Evolutionary conservation across 2,888 invertebrate species (phyloP).

Genomic region (Epicampocera succincta): DNA sequence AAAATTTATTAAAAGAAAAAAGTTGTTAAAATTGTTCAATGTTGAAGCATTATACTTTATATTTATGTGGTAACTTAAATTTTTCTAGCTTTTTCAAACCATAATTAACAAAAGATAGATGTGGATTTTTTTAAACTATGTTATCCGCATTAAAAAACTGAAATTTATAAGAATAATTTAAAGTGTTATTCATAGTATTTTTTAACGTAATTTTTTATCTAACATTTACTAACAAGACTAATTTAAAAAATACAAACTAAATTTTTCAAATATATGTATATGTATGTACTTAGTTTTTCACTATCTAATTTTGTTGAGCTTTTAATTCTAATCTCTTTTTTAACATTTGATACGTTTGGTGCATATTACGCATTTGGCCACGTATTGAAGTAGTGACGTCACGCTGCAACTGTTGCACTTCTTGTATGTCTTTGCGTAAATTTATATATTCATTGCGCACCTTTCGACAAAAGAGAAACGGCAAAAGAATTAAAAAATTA

Average conservation of each 20-base stretch:
- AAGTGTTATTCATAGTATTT: too few species aligned
- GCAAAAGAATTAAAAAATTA: not conserved
- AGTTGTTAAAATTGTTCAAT: too few species aligned
- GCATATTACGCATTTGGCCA: constrained; percentile 85
- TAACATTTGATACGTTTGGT: constrained; percentile 88
- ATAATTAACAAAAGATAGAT: too few species aligned
- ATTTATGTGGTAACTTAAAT: too few species aligned
- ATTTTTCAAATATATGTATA: constrained; percentile 10
- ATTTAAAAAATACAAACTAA: not conserved
- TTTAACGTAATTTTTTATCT: too few species aligned
- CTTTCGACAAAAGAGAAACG: constrained; percentile 79
- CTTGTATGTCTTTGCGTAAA: constrained; percentile 88
- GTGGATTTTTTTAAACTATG: too few species aligned
- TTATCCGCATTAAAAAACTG: too few species aligned
- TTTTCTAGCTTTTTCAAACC: too few species aligned
- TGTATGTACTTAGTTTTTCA: not conserved
- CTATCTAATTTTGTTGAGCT: constrained; percentile 65
- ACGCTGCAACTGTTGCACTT: constrained; percentile 90
- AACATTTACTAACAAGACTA: too few species aligned
- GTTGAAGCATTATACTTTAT: too few species aligned
- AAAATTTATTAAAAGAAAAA: too few species aligned
- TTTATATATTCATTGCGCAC: constrained; percentile 91
- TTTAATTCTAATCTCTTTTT: constrained; percentile 85
- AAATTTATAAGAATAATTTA: too few species aligned
- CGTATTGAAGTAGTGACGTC: constrained; percentile 89